Base-by-base conservation (phyloP, 2,797 vertebrate species). In the Emys orbicularis region DNA sequence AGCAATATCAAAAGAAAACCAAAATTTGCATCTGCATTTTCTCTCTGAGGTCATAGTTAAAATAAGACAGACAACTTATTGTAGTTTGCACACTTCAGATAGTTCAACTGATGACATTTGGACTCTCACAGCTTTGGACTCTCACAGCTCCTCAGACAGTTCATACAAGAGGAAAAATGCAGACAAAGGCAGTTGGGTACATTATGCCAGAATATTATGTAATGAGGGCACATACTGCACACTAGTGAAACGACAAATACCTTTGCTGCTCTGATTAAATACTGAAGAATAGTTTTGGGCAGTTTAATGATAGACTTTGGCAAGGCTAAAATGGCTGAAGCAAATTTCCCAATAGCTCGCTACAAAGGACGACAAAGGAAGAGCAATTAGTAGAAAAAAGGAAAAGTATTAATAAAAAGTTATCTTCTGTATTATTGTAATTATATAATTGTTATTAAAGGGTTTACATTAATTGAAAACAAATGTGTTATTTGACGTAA, bases 321-420 rank as follows among this genome's bases (percentile, higher is more conserved):
- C 98, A 99, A 99, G 98, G 99, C 99, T 99, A 99, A 98, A 98
- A 99, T 98, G 96, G 99, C 99, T 95, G 99, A 99, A 94, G 99
- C 99, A 99, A 99, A 99, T 98, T 99, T 99, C 98, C 99, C 99
- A 98, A 99, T 99, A 97, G 99, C 99, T 99, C 99, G 99, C 99
- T 99, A 99, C 93, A 98, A 98, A 98, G 98, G 99, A 98, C 97
- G 98, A 99, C 98, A 99, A 98, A 99, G 98, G 96, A 97, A 98
- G 95, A 98, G 93, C 90, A 94, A 96, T 98, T 98, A 99, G 98
- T 98, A 98, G 97, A 77, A 96, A 97, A 97, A 82, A 95, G 90
- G 90, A 94, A 96, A 92, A 95, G 83, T 86, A 92, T 86, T 96
- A 96, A 94, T 96, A 87, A 93, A 87, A 83, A 96, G 84, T n/a